Base-by-base conservation (phyloP, 2,888 invertebrate genomes). In the Dermolepida albohirtum region DNA sequence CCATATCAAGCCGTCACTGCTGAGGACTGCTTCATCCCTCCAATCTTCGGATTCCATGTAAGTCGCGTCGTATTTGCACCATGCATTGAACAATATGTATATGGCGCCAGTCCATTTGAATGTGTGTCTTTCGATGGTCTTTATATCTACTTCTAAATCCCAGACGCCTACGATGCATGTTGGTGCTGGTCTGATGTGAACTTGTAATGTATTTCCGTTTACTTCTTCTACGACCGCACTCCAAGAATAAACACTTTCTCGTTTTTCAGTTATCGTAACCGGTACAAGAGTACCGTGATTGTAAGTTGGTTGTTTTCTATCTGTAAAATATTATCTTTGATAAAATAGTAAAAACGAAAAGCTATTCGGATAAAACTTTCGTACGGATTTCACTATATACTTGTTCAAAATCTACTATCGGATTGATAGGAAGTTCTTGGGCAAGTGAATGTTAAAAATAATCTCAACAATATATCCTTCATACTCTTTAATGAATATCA, bases 41-140 rank as follows among this genome's bases (percentile, higher is more conserved):
- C 86, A 87, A 1, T 85, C 84, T 73, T 90, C 90, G 66, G 89
- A 88, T 55, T 88, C 88, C 87, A 92, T 84, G 81, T 87, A 92
- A 11, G 92, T 91, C 17, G 86, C 80, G 76, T 93, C 92, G 70
- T 89, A 92, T 81, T 85, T 85, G 80, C 90, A 90, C 91, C 92
- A 92, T 0, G 92, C 90, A 79, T 93, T 93, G 83, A 93, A 93
- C 11, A 93, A 81, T 52, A 93, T 85, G 81, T 91, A 92, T 70
- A 95, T 87, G 7, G 90, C 89, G 68, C 89, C 86, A 2, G 90
- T 88, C 74, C 92, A 88, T 5, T 88, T 87, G 79, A 88, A 92
- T 70, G 90, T 91, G 52, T 90, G 83, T 0, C 91, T 88, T 47
- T 87, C 88, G 44, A 87, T 88, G 49, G 88, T 88, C 16, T 57